Conservation (phyloP, 2,888 invertebrate genomes). For the Mythimna lalbum region DNA sequence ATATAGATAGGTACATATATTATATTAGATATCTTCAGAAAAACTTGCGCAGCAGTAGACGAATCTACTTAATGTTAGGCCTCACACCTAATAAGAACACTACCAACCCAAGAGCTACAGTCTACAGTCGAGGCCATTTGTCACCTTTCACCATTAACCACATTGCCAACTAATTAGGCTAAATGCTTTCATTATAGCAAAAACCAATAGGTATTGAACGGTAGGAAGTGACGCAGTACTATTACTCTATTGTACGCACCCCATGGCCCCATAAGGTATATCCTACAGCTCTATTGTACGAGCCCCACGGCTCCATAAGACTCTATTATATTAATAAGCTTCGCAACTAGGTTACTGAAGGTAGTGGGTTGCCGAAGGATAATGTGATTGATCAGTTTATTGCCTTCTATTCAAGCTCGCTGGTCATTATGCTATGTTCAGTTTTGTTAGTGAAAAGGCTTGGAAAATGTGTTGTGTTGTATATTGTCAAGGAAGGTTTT, state of each 20-base stretch:
- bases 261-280: slow-evolving; percentile 1
- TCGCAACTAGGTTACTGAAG: slow-evolving; percentile 51
- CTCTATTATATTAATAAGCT: slow-evolving; percentile 59
- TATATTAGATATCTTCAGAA: no score
- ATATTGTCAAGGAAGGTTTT: not conserved
- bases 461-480: not conserved
- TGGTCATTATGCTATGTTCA: slow-evolving; percentile 24
- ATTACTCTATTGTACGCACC: slow-evolving; percentile 47
- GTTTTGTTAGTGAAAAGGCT: slow-evolving; percentile 10
- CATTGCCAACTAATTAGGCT: slow-evolving; percentile 52
- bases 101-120: no score
- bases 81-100: no score
- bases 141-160: slow-evolving; percentile 2
- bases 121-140: slow-evolving; percentile 7
- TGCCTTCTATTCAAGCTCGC: slow-evolving; percentile 30
- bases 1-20: no score
- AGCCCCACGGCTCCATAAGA: slow-evolving; percentile 39
- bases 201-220: slow-evolving; percentile 61
- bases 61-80: no score
- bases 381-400: slow-evolving; percentile 47
- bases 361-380: slow-evolving; percentile 12
- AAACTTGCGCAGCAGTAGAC: no score
- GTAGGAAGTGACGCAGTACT: slow-evolving; percentile 57
- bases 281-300: slow-evolving; percentile 9
- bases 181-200: slow-evolving; percentile 58